A percentile compares a stretch with the other conserved stretches of the same genome.
These are phyloP conservation scores for Oscheius myriophilus DNA, from an alignment of 2,888 invertebrate species.

Conservation along the genomic window DNA sequence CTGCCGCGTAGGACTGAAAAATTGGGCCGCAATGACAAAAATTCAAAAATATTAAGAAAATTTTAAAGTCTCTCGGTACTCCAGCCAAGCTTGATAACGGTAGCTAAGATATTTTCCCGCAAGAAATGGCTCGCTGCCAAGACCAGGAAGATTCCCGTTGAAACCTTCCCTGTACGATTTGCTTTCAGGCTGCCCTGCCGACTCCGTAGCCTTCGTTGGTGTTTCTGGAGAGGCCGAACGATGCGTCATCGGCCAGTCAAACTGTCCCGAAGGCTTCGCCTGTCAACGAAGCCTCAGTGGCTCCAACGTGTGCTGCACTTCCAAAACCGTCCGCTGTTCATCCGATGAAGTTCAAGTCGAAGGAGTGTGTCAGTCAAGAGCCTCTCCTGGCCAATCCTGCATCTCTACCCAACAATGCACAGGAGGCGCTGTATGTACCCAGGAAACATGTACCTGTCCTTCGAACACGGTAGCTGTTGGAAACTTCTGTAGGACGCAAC, in stretches of 20 bases:
- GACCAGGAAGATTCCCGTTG: too few species aligned
- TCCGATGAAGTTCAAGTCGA: conserved; percentile 52
- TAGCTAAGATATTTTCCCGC: too few species aligned
- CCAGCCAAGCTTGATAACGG: too few species aligned
- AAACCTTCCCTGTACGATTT: too few species aligned
- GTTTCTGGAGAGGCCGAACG: conserved; percentile 53
- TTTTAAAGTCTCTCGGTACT: too few species aligned
- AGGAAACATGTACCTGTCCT: conserved; percentile 48
- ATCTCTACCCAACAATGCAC: conserved; percentile 50
- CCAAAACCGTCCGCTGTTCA: conserved; percentile 36
- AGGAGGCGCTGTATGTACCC: conserved; percentile 51
- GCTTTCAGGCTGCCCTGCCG: conserved; percentile 40
- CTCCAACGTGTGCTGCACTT: conserved; percentile 50
- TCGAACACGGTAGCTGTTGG: conserved; percentile 45
- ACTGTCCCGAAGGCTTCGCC: conserved; percentile 54
- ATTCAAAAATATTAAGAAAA: too few species aligned
- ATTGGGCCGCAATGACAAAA: too few species aligned
- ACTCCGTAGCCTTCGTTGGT: conserved; percentile 53
- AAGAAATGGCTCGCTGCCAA: too few species aligned
- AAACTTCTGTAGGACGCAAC: conserved; percentile 47
- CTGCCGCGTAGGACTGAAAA: too few species aligned
- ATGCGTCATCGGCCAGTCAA: conserved; percentile 52
- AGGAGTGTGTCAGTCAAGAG: conserved; percentile 43
- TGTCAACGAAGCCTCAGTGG: conserved; percentile 44
- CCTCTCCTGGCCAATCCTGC: conserved; percentile 47